phyloP scores from a whole-genome alignment of 2,797 vertebrate species.

The Arctocebus calabarensis region DNA sequence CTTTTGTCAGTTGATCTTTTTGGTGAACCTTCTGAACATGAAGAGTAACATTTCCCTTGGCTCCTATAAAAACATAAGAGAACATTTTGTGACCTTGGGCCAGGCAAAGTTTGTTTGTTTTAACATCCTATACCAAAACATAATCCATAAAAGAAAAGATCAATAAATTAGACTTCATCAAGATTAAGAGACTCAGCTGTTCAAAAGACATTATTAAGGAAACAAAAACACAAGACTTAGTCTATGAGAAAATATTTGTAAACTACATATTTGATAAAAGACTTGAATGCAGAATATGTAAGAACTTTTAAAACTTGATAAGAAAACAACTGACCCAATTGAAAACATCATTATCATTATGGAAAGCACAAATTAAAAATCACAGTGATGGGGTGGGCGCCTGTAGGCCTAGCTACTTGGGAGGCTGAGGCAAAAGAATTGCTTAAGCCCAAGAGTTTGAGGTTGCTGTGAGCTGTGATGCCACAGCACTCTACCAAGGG shows the following conservation, averaged over 20 bases:
- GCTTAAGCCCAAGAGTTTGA: neutral
- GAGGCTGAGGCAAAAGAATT: neutral
- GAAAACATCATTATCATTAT: neutral
- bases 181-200: slow-evolving; percentile 7
- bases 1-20: neutral
- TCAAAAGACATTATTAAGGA: neutral
- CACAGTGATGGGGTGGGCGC: neutral
- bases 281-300: neutral
- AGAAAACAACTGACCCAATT: neutral
- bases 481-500: too few species aligned
- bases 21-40: neutral
- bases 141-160: neutral
- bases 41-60: neutral
- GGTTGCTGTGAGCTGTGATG: too few species aligned
- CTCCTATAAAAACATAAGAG: neutral
- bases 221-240: slow-evolving; percentile 17
- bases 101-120: slow-evolving; percentile 6
- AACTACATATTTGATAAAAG: neutral
- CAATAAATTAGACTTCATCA: neutral
- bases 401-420: neutral
- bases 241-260: slow-evolving; percentile 11
- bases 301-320: slow-evolving; percentile 2
- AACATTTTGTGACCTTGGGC: neutral
- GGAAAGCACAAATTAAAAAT: slow-evolving; percentile 9
- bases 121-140: neutral